A percentile compares a stretch with the other conserved stretches of the same genome.
These are phyloP conservation scores for Eudemis profundana DNA, from an alignment of 2,888 invertebrate genomes.

Conservation along the genomic window DNA sequence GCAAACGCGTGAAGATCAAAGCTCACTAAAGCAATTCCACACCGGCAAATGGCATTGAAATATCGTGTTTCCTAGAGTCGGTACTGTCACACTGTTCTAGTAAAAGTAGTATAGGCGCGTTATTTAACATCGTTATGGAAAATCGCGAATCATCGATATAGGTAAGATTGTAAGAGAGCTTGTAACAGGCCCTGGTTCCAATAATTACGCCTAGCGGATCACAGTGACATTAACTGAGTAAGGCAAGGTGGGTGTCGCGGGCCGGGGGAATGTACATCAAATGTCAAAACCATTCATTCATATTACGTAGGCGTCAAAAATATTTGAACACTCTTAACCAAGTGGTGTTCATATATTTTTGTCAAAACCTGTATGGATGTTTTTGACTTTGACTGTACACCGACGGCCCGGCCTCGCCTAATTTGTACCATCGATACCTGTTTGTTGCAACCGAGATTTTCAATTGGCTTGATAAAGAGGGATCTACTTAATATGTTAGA, in stretches of 20 bases:
- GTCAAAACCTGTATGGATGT: too few species aligned
- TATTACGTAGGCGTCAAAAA: neutral
- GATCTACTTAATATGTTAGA: neutral
- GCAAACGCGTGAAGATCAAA: too few species aligned
- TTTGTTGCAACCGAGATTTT: conserved; percentile 46
- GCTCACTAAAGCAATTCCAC: too few species aligned
- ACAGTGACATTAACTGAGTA: conserved; percentile 81
- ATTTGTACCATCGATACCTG: conserved; percentile 65
- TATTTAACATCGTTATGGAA: too few species aligned
- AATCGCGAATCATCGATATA: too few species aligned
- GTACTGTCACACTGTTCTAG: too few species aligned
- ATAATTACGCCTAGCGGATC: conserved; percentile 79
- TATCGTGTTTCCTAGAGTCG: too few species aligned
- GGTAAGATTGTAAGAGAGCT: too few species aligned
- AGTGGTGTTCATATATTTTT: too few species aligned
- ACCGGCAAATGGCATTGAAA: too few species aligned
- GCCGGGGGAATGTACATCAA: conserved; percentile 35
- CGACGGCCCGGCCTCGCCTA: conserved; percentile 55
- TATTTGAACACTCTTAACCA: neutral
- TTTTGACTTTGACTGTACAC: neutral
- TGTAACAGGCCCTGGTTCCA: conserved; percentile 52
- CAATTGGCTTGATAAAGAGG: neutral
- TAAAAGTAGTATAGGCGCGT: too few species aligned
- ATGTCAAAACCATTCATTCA: neutral
- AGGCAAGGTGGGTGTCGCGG: conserved; percentile 78